Evolutionary conservation across 2,113 vertebrate species (phyloP), one percentile per base, ranked within the genome.

Genomic region (Tachysurus fulvidraco): DNA sequence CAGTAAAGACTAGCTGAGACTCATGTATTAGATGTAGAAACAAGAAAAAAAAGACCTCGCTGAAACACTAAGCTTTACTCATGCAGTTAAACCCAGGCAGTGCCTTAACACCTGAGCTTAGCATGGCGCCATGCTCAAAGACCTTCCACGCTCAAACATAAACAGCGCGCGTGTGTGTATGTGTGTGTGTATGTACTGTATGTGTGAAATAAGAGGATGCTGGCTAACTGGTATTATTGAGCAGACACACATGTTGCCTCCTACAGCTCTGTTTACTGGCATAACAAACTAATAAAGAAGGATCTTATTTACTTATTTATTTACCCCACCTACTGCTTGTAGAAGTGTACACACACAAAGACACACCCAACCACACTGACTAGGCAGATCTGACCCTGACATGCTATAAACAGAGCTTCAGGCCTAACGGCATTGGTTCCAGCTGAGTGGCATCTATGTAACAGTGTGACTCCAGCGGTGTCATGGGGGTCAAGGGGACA

Each of bases 371-470:
- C 87, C 91, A 36, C 4, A 0, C 21, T 89, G 90, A 92, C 87
- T 62, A 92, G 91, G 93, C 91, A 92, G 71, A 93, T 94, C 92
- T 91, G 91, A 60, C 88, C 74, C 92, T 90, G 79, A 90, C 80
- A 88, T 91, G 86, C 64, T 85, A 85, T 91, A 92, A 93, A 93
- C 85, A 87, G 82, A 59, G 87, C 21, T 65, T 89, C 88, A 91
- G 92, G 93, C 92, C 93, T 91, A 92, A 84, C 44, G 89, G 89
- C 88, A 93, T 94, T 93, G 94, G 89, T 93, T 93, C 89, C 89
- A 89, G 88, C 84, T 90, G 84, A 93, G 83, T 89, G 90, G 87
- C 92, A 90, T 90, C 92, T 91, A 87, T 90, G 80, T 91, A 88
- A 93, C 88, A 36, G 85, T 73, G 57, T 54, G 88, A 89, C 84